Conservation (phyloP, 2,888 invertebrate species). For the Lottia gigantea region DNA sequence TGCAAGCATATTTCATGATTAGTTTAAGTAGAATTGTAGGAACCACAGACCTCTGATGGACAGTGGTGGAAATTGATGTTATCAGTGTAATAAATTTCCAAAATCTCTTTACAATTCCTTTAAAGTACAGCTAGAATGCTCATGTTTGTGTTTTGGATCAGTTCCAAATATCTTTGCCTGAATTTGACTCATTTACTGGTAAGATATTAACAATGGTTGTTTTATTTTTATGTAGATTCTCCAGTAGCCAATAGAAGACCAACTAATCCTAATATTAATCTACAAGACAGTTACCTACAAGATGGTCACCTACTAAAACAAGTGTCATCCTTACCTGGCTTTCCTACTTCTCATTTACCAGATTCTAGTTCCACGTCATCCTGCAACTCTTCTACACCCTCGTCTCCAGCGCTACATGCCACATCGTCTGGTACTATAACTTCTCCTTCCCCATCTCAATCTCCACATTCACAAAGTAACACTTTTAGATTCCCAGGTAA, state of each 20-base stretch:
- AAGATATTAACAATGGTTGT: no score
- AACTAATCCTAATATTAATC: conserved; percentile 37
- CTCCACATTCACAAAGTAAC: conserved; percentile 38
- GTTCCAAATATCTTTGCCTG: no score
- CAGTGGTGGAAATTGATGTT: no score
- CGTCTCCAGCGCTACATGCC: conserved; percentile 83
- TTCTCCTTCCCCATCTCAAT: conserved; percentile 65
- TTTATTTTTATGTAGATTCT: conserved; percentile 40
- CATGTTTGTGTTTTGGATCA: no score
- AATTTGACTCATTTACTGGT: no score
- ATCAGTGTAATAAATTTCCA: no score
- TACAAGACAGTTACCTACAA: conserved; percentile 28
- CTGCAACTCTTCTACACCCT: conserved; percentile 95
- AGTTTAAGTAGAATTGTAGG: no score
- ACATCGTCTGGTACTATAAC: conserved; percentile 70
- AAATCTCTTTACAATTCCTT: no score
- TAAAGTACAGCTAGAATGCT: no score
- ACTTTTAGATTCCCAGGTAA: conserved; percentile 84
- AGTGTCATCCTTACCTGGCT: conserved; percentile 38
- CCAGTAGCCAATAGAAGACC: conserved; percentile 44
- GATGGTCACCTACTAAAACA: conserved; percentile 37
- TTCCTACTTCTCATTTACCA: conserved; percentile 35
- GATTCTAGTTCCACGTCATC: conserved; percentile 87
- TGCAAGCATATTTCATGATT: no score
- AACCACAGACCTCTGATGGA: no score